Percentiles rank a stretch among this genome's conserved stretches.
These are phyloP conservation scores for Neomonachus schauinslandi DNA, from an alignment of 2,113 vertebrate genomes.

Conservation along the genomic window DNA sequence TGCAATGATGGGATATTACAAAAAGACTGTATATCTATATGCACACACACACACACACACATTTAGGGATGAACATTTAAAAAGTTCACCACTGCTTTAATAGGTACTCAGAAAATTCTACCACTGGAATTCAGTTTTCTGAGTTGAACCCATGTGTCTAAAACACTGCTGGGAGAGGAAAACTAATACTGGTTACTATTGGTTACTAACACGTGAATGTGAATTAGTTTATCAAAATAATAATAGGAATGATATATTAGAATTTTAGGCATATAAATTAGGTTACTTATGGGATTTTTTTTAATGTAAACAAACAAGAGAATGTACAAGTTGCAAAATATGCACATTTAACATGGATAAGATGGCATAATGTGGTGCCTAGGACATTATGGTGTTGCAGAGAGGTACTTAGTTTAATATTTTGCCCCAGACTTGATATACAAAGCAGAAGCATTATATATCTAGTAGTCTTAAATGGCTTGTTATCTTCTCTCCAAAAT, in stretches of 20 bases:
- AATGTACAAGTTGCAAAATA: not conserved
- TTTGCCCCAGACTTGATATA: not conserved
- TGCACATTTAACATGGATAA: not conserved
- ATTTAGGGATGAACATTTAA: not conserved
- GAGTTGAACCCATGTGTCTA: not conserved
- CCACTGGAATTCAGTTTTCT: not conserved
- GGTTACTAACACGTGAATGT: not conserved
- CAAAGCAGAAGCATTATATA: not conserved
- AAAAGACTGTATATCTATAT: not conserved
- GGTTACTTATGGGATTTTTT: not conserved
- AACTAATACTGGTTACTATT: not conserved
- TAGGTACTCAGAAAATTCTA: not conserved
- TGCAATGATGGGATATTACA: not conserved
- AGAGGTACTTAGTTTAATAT: not conserved
- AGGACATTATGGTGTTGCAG: not conserved
- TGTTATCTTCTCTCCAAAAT: not conserved
- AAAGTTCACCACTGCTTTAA: not conserved
- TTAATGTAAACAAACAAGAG: not conserved
- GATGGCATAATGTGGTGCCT: not conserved
- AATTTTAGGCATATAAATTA: not conserved
- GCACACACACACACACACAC: not conserved
- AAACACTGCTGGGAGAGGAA: not conserved
- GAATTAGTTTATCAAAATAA: conserved; percentile 34
- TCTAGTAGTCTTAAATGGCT: not conserved
- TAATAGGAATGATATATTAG: not conserved